These are phyloP conservation scores for Euborellia annulipes DNA, from an alignment of 1,140 invertebrate species.

Conservation along the genomic window DNA sequence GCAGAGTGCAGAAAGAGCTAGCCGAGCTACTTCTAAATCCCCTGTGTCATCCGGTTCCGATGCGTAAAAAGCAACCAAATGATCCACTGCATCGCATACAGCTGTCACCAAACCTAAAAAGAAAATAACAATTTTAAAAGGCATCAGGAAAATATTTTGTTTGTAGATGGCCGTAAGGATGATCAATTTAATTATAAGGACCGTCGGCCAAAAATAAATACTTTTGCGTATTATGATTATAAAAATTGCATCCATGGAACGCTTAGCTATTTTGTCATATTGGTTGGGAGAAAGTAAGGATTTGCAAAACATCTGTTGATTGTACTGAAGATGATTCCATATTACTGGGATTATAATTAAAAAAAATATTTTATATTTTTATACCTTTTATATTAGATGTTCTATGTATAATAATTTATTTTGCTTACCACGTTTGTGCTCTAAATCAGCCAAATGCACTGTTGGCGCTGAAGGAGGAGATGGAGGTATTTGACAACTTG, in stretches of 20 bases:
- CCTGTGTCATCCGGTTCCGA: constrained; percentile 28
- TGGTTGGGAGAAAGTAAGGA: too few relatives aligned
- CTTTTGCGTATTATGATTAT: too few relatives aligned
- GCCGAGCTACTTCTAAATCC: constrained; percentile 37
- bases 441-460: background rate
- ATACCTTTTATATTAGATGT: background rate
- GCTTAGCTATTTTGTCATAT: too few relatives aligned
- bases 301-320: too few relatives aligned
- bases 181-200: too few relatives aligned
- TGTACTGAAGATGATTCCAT: too few relatives aligned
- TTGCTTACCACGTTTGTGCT: constrained; percentile 2
- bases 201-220: too few relatives aligned
- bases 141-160: constrained; percentile 13
- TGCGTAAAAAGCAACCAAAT: constrained; percentile 34
- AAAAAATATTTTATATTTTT: too few relatives aligned
- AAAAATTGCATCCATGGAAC: too few relatives aligned
- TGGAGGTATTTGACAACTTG: constrained; percentile 26
- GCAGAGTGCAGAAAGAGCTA: constrained; percentile 56
- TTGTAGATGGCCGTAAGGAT: too few relatives aligned
- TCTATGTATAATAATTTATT: background rate
- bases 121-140: constrained; percentile 12
- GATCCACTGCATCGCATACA: constrained; percentile 44
- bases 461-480: background rate
- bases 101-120: constrained; percentile 43
- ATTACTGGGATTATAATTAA: too few relatives aligned